Base-by-base conservation (phyloP, 1,140 invertebrate species). In the Halictus rubicundus region DNA sequence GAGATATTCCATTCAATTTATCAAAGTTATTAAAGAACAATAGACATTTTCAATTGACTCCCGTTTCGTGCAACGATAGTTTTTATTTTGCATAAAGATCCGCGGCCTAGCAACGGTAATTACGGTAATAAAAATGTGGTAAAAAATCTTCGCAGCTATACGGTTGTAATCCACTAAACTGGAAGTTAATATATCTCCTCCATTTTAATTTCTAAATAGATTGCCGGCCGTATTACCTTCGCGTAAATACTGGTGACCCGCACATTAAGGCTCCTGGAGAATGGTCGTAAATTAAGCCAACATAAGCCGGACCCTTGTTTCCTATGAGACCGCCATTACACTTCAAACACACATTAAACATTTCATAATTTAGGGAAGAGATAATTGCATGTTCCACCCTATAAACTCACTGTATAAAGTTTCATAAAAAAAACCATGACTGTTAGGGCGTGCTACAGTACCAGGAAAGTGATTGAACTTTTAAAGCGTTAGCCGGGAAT, bases 311-410 rank as follows among this genome's bases (percentile, higher is more conserved):
- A 73, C 27, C 61, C 60, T 39, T 66, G 61, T 39, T 74, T 54
- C 60, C 61, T 16, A n/a, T 64, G 49, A 65, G 61, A 54, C 27
- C 46, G 25, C 46, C 27, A 25, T 37, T 66, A 16, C 27, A 74
- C 72, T 74, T 54, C 60, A 74, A 74, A 54, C 42, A 54, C 46
- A 52, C 72, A 54, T 74, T 74, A 54, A 65, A 65, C 72, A 54
- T 54, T 74, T 49, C 39, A 74, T 74, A 74, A 74, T 74, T 74
- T 61, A 74, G 6, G 21, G 16, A n/a, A 32, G 25, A 19, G 32
- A 54, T 74, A 74, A 74, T 74, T 64, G 5, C 61, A 8, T 25
- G 71, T 74, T 65, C 16, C 21, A 14, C 32, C 10, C n/a, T 66
- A 25, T 46, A 66, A 49, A 46, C n/a, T 25, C 12, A 5, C n/a